phyloP scores from a whole-genome alignment of 2,113 vertebrate genomes.

The Melospiza melodia region DNA sequence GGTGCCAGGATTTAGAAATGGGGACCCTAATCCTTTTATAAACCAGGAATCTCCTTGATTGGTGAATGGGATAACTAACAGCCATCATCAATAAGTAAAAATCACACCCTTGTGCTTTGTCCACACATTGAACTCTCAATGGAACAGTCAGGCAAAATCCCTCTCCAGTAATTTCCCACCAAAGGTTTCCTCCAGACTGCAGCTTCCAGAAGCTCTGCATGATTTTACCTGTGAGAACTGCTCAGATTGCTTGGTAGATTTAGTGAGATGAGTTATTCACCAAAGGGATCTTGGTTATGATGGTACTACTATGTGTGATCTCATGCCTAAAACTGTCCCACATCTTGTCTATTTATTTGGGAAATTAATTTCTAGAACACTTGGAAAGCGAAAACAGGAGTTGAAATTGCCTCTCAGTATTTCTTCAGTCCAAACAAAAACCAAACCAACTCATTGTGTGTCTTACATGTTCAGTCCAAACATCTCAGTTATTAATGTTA shows the following conservation, averaged over 20 bases:
- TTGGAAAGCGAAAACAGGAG: not conserved
- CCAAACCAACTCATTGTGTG: not conserved
- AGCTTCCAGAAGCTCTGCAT: not conserved
- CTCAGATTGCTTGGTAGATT: not conserved
- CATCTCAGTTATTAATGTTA: not conserved
- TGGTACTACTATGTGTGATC: not conserved
- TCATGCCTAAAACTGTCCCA: not conserved
- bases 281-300: not conserved
- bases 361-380: not conserved
- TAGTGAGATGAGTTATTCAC: not conserved
- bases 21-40: not conserved
- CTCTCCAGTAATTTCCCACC: not conserved
- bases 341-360: not conserved
- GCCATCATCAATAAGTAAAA: not conserved
- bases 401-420: not conserved
- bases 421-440: not conserved
- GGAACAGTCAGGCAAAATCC: not conserved
- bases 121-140: fast-evolving
- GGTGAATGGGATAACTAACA: fast-evolving
- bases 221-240: not conserved
- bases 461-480: not conserved
- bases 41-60: not conserved
- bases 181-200: not conserved
- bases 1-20: not conserved
- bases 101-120: fast-evolving